Conservation (phyloP, 2,113 vertebrate genomes). For the Nettapus auritus region DNA sequence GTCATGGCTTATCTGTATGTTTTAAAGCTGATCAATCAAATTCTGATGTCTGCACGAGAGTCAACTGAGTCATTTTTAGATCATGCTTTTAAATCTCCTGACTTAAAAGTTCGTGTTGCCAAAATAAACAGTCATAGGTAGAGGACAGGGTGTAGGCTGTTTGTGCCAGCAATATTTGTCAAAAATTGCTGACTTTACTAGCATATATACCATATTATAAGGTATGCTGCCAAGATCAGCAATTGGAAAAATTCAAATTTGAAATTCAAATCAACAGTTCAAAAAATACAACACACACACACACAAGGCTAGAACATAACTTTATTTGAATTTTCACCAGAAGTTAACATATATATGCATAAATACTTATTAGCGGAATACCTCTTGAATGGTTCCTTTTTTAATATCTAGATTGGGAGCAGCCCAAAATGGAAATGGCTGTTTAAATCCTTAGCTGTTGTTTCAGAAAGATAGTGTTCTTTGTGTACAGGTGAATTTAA, state of each 20-base stretch:
- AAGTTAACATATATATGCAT: neutral
- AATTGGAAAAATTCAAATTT: too few species aligned
- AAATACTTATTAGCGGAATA: neutral
- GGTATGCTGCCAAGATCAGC: too few species aligned
- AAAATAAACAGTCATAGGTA: neutral
- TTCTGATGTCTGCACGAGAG: neutral
- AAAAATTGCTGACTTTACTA: neutral
- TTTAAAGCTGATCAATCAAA: neutral
- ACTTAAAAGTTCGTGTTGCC: neutral
- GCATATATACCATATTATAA: too few species aligned
- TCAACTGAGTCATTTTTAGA: neutral
- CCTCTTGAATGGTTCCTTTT: neutral
- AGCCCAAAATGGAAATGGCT: neutral
- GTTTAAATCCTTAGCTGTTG: neutral
- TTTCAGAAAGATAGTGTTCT: neutral
- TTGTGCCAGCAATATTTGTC: neutral
- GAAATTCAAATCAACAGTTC: too few species aligned
- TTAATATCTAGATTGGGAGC: neutral
- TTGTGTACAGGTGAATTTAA: neutral
- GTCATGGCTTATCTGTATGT: neutral
- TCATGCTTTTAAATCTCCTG: neutral
- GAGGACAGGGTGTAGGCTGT: neutral
- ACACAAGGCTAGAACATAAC: neutral
- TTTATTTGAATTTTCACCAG: neutral
- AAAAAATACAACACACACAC: too few species aligned